Evolutionary conservation across 1,140 invertebrate species (phyloP).

Genomic region (Pararge aegeria): DNA sequence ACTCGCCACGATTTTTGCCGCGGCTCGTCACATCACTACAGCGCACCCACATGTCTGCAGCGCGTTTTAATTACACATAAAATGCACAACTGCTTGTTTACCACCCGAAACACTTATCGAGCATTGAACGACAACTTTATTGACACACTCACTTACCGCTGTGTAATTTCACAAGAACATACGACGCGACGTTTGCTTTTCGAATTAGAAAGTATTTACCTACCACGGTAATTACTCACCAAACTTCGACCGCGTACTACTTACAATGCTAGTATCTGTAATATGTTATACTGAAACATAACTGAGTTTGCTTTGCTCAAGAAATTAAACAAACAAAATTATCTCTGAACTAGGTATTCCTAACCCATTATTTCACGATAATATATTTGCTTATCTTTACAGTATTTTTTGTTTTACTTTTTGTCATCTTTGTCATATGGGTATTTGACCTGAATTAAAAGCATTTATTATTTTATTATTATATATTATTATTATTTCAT

Average conservation of each 20-base stretch:
- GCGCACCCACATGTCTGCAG: conserved; percentile 18
- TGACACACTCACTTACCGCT: conserved; percentile 46
- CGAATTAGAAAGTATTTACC: conserved; percentile 36
- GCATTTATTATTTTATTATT: too few species aligned
- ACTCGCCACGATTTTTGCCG: too few species aligned
- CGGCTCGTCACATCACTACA: conserved; percentile 1
- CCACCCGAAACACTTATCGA: conserved; percentile 50
- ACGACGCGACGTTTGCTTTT: conserved; percentile 36
- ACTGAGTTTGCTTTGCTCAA: neutral
- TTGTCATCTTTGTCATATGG: too few species aligned
- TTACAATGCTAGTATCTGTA: neutral
- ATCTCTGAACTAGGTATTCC: neutral
- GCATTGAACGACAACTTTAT: conserved; percentile 51
- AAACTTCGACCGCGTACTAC: conserved; percentile 8
- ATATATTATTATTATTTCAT: too few species aligned
- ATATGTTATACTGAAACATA: neutral
- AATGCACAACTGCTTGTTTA: conserved; percentile 55
- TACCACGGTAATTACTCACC: conserved; percentile 25
- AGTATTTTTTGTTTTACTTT: too few species aligned
- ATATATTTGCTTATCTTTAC: too few species aligned
- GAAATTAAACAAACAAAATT: neutral
- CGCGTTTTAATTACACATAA: conserved; percentile 64
- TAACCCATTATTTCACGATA: too few species aligned
- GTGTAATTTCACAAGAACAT: conserved; percentile 31
- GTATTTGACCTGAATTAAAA: too few species aligned